These are phyloP conservation scores for Malaclemys terrapin DNA, from an alignment of 2,113 vertebrate species.

Conservation along the genomic window DNA sequence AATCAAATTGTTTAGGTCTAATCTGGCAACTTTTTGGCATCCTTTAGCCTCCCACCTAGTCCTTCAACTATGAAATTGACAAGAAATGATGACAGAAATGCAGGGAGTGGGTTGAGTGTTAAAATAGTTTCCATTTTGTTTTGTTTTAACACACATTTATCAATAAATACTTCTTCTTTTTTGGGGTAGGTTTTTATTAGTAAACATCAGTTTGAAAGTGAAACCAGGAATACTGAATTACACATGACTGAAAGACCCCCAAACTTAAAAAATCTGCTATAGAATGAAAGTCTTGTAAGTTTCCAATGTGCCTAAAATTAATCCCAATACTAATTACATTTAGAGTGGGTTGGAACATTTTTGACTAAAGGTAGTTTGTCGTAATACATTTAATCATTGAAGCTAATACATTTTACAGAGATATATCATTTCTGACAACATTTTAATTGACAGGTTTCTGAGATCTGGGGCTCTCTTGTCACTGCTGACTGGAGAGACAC, in stretches of 20 bases:
- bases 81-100: background rate
- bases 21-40: background rate
- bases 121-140: background rate
- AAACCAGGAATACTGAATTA: background rate
- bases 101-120: background rate
- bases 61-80: background rate
- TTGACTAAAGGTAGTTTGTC: background rate
- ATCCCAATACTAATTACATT: background rate
- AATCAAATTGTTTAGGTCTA: background rate
- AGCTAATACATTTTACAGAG: background rate
- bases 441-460: background rate
- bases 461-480: background rate
- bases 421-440: background rate
- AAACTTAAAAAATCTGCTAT: background rate
- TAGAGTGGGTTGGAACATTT: background rate
- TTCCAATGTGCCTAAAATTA: background rate
- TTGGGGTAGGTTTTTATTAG: background rate
- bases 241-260: background rate
- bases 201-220: conserved; percentile 12
- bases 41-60: background rate
- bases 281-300: background rate
- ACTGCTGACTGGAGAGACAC: background rate
- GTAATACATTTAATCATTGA: background rate
- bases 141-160: background rate
- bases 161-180: background rate